Percentiles rank a stretch among this genome's conserved stretches.
Evolutionary conservation across 2,888 invertebrate species (phyloP).

Genomic region (Drosophila conformis): DNA sequence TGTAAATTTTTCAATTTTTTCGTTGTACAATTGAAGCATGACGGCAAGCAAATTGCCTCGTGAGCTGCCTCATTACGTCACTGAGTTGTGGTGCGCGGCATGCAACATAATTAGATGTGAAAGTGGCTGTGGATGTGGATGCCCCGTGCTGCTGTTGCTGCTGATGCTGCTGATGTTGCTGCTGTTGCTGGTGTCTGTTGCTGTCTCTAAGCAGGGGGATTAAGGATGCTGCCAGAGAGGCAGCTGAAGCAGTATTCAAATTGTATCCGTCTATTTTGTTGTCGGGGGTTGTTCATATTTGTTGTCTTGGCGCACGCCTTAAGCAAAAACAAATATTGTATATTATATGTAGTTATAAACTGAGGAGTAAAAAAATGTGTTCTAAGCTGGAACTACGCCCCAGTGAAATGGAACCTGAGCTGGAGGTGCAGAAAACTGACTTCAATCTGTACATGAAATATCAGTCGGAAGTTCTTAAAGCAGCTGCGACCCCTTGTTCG

Average conservation of each 20-base stretch:
- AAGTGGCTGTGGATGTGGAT: slow-evolving; percentile 44
- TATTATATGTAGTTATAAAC: background rate
- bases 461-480: background rate
- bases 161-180: background rate
- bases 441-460: background rate
- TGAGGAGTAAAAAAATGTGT: background rate
- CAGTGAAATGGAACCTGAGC: slow-evolving; percentile 21
- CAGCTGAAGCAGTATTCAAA: slow-evolving; percentile 43
- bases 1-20: slow-evolving; percentile 75
- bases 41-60: slow-evolving; percentile 74
- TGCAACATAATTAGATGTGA: slow-evolving; percentile 67
- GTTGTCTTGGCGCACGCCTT: slow-evolving; percentile 41
- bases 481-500: slow-evolving; percentile 6
- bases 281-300: slow-evolving; percentile 38
- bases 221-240: slow-evolving; percentile 31
- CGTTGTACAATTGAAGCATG: slow-evolving; percentile 74
- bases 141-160: slow-evolving; percentile 14
- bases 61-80: slow-evolving; percentile 80
- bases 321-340: slow-evolving; percentile 41
- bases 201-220: slow-evolving; percentile 29
- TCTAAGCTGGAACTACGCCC: slow-evolving; percentile 43
- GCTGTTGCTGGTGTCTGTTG: slow-evolving; percentile 5
- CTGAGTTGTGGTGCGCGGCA: slow-evolving; percentile 75
- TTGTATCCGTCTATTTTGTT: slow-evolving; percentile 5
- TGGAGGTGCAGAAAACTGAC: too few species aligned